These are phyloP conservation scores for Meteorus sp. DNA, from an alignment of 1,140 invertebrate species.

Conservation along the genomic window DNA sequence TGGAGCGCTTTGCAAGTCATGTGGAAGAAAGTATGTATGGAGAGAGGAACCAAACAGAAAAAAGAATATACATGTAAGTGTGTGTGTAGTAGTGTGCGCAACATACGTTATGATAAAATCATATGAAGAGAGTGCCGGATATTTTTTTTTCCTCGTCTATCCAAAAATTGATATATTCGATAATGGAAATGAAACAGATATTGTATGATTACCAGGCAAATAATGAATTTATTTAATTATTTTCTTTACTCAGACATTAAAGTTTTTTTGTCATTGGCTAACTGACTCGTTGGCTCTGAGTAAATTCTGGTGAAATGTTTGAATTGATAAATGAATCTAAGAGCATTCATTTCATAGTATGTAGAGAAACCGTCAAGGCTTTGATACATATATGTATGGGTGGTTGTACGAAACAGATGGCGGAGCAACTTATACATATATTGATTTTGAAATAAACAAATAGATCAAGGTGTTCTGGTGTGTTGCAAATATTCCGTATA, in stretches of 20 bases:
- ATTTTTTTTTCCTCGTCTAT: not conserved
- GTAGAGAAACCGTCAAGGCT: conserved; percentile 11
- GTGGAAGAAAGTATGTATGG: no score
- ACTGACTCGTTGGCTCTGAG: not conserved
- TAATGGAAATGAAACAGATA: no score
- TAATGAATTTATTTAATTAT: no score
- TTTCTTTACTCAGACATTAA: not conserved
- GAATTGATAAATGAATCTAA: not conserved
- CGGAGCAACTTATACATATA: conserved; percentile 37
- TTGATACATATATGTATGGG: conserved; percentile 4
- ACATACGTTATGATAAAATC: no score
- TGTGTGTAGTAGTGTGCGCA: no score
- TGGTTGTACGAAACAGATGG: conserved; percentile 43
- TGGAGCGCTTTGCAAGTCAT: no score
- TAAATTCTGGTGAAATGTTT: not conserved
- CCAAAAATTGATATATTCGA: not conserved
- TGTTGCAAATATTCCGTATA: not conserved
- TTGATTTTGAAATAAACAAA: conserved; percentile 53
- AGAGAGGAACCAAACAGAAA: no score
- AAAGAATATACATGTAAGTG: no score
- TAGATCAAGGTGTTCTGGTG: conserved; percentile 45
- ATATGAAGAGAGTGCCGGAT: not conserved
- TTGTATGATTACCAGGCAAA: no score
- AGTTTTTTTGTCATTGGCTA: not conserved
- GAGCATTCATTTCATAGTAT: not conserved